Base-by-base conservation (phyloP, 2,113 vertebrate genomes). In the Nymphicus hollandicus region DNA sequence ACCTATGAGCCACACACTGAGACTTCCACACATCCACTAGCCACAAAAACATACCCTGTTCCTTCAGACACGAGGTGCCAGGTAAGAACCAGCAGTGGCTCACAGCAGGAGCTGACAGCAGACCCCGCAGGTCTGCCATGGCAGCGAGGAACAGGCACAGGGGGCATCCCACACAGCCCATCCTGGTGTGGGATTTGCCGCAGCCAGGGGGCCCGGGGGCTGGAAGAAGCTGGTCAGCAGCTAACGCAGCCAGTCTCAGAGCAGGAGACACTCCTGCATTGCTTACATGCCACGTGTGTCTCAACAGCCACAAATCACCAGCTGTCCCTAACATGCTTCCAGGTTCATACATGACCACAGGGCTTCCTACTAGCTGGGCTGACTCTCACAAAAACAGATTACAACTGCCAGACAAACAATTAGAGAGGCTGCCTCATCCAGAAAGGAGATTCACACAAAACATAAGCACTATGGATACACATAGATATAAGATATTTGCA, bases 401-500 rank as follows among this genome's bases (percentile, higher is more conserved):
- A 49, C 71, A 63, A n/a, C 31, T 37, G 44, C 25, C 1, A 0
- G 8, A 80, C 15, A 41, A 83, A 66, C 25, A n/a, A 7, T 2
- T 25, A 65, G 19, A 88, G 46, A 64, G 29, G 17, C 10, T 81
- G 50, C 15, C 65, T 65, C 0, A 0, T 17, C 33, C 44, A 44
- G 37, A 77, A 39, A 77, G 55, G 9, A 50, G 49, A 69, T 18
- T 58, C 46, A 50, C 19, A 70, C 7, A 50, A 68, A 95, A 66
- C 0, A 0, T 35, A 50, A 39, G 24, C 0, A 0, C 61, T 76
- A 16, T 1, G 10, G 13, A 63, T 53, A 49, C 9, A 43, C 25
- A 33, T 7, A 83, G 37, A 55, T 41, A 46, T 3, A 4, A 66
- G 83, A 8, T 37, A 85, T 50, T 88, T 47, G 20, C 8, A 49